Evolutionary conservation across 1,140 invertebrate species (phyloP).

Genomic region (Himalopsyche phryganea): DNA sequence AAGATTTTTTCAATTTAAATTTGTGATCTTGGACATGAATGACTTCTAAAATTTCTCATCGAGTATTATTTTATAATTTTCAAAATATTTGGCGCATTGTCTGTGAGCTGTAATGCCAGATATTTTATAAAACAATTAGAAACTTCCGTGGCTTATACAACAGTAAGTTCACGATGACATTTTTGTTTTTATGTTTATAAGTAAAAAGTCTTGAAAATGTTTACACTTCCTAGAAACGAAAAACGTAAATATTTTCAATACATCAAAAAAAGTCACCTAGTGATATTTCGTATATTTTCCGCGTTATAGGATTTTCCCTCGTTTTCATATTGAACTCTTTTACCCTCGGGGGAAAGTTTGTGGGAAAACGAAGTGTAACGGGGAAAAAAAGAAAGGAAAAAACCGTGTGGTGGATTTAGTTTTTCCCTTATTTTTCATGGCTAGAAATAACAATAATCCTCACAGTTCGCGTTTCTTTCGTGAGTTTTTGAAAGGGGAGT

Average conservation of each 20-base stretch:
- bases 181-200: no score
- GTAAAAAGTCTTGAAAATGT: no score
- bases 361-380: background rate
- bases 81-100: no score
- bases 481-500: background rate
- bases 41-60: no score
- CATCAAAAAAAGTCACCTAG: background rate
- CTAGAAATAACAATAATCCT: constrained; percentile 10
- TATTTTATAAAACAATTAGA: no score
- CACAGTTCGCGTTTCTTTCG: background rate
- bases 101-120: no score
- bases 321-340: background rate
- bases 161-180: no score
- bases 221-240: no score
- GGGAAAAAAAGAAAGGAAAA: background rate
- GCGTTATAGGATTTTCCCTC: background rate
- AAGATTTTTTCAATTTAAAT: no score
- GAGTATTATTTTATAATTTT: no score
- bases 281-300: background rate
- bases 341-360: background rate
- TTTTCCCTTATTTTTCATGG: background rate
- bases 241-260: background rate
- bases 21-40: no score
- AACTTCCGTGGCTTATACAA: no score
- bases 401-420: background rate